These are phyloP conservation scores for Carassius gibelio DNA, from an alignment of 2,113 vertebrate genomes.

Conservation along the genomic window DNA sequence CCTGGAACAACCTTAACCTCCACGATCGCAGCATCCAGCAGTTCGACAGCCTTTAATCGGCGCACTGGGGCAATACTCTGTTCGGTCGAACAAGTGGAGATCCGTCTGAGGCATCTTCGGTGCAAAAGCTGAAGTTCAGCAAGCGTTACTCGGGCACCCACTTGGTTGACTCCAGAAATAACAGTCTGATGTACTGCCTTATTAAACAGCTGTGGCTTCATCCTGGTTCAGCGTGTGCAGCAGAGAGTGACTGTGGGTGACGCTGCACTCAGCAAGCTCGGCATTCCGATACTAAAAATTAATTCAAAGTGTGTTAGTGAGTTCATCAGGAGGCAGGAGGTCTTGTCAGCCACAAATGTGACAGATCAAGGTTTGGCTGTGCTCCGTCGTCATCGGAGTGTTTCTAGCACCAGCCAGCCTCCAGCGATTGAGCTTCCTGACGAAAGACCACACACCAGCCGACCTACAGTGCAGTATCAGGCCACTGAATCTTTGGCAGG, in stretches of 20 bases:
- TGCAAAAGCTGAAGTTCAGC: conserved; percentile 9
- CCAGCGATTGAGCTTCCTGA: not conserved
- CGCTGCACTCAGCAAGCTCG: not conserved
- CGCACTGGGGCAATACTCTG: not conserved
- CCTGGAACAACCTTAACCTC: not conserved
- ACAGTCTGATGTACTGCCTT: not conserved
- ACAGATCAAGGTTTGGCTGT: too few species aligned
- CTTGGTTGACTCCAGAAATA: not conserved
- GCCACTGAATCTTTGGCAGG: not conserved
- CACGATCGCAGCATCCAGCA: not conserved
- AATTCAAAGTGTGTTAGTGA: not conserved
- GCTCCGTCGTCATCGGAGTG: not conserved
- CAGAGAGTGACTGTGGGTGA: conserved; percentile 4
- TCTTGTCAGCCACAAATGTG: too few species aligned
- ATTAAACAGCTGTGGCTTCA: not conserved
- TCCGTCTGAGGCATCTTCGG: not conserved
- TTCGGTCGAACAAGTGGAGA: not conserved
- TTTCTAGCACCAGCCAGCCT: not conserved
- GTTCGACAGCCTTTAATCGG: not conserved
- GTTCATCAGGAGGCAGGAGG: not conserved
- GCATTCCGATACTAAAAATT: not conserved
- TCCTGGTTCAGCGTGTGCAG: not conserved
- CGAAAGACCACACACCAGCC: not conserved
- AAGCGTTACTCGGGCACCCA: not conserved
- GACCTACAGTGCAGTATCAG: not conserved